phyloP scores from a whole-genome alignment of 2,113 vertebrate genomes.

The Cyrtonyx montezumae region DNA sequence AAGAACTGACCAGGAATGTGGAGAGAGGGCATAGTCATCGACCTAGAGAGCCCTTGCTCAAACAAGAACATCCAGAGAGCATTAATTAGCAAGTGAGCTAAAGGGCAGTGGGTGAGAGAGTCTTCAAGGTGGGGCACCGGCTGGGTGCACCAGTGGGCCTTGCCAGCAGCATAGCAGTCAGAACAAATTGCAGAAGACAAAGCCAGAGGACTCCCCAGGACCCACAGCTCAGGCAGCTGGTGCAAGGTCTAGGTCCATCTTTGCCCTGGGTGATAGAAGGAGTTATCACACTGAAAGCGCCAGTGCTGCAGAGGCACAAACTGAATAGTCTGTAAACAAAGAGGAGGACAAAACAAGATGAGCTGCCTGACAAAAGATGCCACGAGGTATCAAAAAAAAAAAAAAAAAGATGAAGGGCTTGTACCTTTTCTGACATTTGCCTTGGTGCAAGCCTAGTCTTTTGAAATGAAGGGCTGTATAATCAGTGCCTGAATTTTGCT shows the following conservation, averaged over 20 bases:
- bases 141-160: neutral
- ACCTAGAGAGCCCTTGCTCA: neutral
- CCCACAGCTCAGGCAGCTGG: constrained; percentile 60
- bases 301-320: neutral
- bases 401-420: neutral
- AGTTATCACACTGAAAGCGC: neutral
- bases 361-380: constrained; percentile 7
- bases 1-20: neutral
- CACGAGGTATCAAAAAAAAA: neutral
- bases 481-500: neutral
- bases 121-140: constrained; percentile 29
- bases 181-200: constrained; percentile 54
- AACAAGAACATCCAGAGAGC: neutral
- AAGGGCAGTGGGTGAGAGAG: neutral
- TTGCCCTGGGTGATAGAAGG: constrained; percentile 24
- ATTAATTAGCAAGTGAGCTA: constrained; percentile 17
- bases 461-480: constrained; percentile 12
- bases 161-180: constrained; percentile 62
- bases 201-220: constrained; percentile 46
- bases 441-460: neutral
- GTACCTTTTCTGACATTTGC: neutral
- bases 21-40: neutral
- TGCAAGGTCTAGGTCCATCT: constrained; percentile 39
- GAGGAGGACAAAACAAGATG: constrained; percentile 41
- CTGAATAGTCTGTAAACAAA: constrained; percentile 31